phyloP scores from a whole-genome alignment of 1,140 invertebrate species.

The Laodelphax striatellus region DNA sequence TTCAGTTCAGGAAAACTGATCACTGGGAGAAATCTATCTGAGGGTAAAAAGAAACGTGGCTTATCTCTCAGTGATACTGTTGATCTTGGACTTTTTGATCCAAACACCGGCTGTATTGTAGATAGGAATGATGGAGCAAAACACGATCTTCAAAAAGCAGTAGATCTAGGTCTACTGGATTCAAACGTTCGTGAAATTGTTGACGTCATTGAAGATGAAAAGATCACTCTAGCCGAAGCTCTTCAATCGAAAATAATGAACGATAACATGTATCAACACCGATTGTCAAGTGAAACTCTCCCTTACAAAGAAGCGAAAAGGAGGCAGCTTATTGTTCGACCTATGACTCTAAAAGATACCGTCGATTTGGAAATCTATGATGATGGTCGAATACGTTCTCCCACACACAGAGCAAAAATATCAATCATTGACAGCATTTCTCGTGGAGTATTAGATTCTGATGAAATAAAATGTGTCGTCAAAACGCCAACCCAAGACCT shows the following conservation, averaged over 20 bases:
- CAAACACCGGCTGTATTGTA: conserved; percentile 58
- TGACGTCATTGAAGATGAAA: conserved; percentile 59
- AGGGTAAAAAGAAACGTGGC: conserved; percentile 26
- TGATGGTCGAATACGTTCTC: conserved; percentile 64
- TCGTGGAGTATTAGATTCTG: conserved; percentile 72
- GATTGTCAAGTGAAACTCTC: conserved; percentile 57
- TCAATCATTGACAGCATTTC: conserved; percentile 74
- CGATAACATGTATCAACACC: conserved; percentile 65
- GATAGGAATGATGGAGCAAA: conserved; percentile 74
- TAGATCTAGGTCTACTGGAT: conserved; percentile 63
- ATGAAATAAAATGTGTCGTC: conserved; percentile 68
- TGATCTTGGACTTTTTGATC: conserved; percentile 66
- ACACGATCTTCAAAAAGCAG: conserved; percentile 66
- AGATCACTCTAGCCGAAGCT: conserved; percentile 71
- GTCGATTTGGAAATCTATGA: conserved; percentile 69
- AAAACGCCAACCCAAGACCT: conserved; percentile 67
- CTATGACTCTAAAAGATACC: conserved; percentile 80
- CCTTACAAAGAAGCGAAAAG: conserved; percentile 67
- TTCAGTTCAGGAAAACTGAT: conserved; percentile 40
- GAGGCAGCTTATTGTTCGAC: conserved; percentile 69
- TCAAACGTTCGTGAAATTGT: conserved; percentile 66
- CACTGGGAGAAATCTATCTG: neutral
- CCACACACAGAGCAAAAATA: conserved; percentile 57
- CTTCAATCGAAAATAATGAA: conserved; percentile 64
- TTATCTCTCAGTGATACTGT: conserved; percentile 72